These are phyloP conservation scores for Dendrolimus pini DNA, from an alignment of 2,888 invertebrate genomes.

Conservation along the genomic window DNA sequence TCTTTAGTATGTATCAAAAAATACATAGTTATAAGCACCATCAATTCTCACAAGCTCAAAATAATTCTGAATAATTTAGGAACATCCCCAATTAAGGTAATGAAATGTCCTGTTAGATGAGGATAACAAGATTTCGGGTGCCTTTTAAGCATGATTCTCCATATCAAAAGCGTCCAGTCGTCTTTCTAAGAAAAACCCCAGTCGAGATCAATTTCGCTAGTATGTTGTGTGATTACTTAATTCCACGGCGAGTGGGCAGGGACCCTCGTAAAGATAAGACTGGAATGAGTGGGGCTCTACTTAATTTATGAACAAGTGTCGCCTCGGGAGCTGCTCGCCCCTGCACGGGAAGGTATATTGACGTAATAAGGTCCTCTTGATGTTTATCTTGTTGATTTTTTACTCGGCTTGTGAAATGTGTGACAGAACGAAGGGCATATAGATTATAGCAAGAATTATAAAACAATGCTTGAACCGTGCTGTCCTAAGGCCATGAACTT, in stretches of 20 bases:
- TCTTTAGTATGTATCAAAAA: no score
- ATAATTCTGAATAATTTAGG: no score
- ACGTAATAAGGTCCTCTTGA: constrained; percentile 35
- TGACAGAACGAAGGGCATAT: no score
- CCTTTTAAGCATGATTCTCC: background rate
- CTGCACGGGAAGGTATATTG: constrained; percentile 27
- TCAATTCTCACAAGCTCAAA: no score
- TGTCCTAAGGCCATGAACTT: no score
- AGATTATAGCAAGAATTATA: background rate
- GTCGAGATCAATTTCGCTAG: constrained; percentile 35
- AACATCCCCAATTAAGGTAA: no score
- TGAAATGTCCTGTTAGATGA: no score
- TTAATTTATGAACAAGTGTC: constrained; percentile 62
- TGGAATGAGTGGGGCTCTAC: constrained; percentile 51
- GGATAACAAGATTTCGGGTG: background rate
- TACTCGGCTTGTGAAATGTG: background rate
- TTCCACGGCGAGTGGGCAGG: constrained; percentile 57
- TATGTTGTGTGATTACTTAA: constrained; percentile 61
- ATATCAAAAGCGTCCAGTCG: background rate
- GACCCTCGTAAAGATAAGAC: constrained; percentile 66
- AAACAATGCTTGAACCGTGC: background rate
- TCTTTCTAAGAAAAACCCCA: constrained; percentile 2
- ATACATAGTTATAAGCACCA: no score
- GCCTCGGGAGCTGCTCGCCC: constrained; percentile 24
- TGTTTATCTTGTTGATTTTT: constrained; percentile 32